Base-by-base conservation (phyloP, 2,113 vertebrate species). In the Gnathonemus longibarbis region DNA sequence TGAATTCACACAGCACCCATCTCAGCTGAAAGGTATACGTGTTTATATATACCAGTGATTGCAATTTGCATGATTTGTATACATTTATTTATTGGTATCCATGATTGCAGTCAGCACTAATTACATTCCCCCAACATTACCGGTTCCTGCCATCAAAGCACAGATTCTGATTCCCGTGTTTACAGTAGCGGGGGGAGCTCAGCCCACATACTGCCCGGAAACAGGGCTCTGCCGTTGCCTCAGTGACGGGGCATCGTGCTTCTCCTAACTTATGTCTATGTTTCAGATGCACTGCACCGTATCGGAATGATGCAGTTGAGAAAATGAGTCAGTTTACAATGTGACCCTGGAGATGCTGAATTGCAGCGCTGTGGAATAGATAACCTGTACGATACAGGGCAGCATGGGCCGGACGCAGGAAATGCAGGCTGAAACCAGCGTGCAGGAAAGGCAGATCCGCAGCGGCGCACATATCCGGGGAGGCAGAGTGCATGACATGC, bases 41-140 rank as follows among this genome's bases (percentile, higher is more conserved):
- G 50, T 27, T 53, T 53, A 53, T 49, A 49, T 86, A 49, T 49
- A 86, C 24, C 83, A 86, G 48, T 86, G 84, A 87, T 53, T 87
- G 86, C 50, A 87, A 87, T 87, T 87, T 50, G 27, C 86, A 87
- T 80, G 62, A 70, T 80, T 80, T 80, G 39, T 80, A 80, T 80
- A 80, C 35, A 42, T 80, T 80, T 80, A 80, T 80, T 80, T 80
- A 80, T 80, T 39, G 11, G 35, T 39, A 80, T 19, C 35, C 35
- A 80, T 80, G 74, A 80, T 80, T 80, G 74, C 35, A 56, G 49
- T 19, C 86, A 21, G 50, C 10, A 53, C n/a, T 19, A 56, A 50
- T 50, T 48, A 86, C 50, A 8, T 35, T 53, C 31, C 50, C 86
- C 50, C 13, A 35, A 56, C 85, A 87, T 87, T 53, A 53, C n/a